Percentiles rank a stretch among this genome's conserved stretches.
These are phyloP conservation scores for Syrphus vitripennis DNA, from an alignment of 2,888 invertebrate genomes.

Conservation along the genomic window DNA sequence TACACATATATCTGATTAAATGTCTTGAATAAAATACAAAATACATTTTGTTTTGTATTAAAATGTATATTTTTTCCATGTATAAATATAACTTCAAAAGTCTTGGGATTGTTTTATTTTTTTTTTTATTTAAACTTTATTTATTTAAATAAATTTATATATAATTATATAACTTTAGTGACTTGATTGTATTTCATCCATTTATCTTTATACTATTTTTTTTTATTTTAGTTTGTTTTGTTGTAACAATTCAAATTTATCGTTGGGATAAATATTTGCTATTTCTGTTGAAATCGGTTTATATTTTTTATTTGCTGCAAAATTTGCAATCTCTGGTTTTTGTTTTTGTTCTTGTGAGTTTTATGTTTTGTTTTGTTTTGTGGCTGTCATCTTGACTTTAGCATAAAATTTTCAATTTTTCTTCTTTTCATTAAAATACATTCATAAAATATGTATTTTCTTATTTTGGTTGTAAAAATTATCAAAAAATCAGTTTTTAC, in stretches of 20 bases:
- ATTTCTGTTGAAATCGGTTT: conserved; percentile 61
- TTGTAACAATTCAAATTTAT: conserved; percentile 75
- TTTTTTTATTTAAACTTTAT: neutral
- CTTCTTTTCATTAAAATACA: conserved; percentile 56
- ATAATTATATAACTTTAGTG: conserved; percentile 61
- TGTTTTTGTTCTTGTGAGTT: neutral
- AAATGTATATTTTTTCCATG: conserved; percentile 46
- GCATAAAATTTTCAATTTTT: conserved; percentile 42
- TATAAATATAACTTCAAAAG: conserved; percentile 74
- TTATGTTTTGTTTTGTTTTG: conserved; percentile 28
- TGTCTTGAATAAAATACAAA: conserved; percentile 63
- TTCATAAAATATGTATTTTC: conserved; percentile 69
- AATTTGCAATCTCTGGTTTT: neutral
- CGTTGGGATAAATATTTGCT: conserved; percentile 79
- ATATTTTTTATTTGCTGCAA: neutral
- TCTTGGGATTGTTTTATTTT: conserved; percentile 74
- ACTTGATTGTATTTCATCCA: conserved; percentile 66
- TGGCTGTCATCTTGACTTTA: conserved; percentile 46
- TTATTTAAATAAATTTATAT: conserved; percentile 54
- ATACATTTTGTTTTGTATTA: conserved; percentile 48
- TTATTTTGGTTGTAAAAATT: conserved; percentile 71
- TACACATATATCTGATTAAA: conserved; percentile 52
- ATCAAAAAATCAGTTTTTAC: conserved; percentile 72
- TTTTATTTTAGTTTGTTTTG: conserved; percentile 64
- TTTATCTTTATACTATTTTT: conserved; percentile 41